Evolutionary conservation across 2,888 invertebrate genomes (phyloP).

Genomic region (Imbricaverruca yamaguchii): DNA sequence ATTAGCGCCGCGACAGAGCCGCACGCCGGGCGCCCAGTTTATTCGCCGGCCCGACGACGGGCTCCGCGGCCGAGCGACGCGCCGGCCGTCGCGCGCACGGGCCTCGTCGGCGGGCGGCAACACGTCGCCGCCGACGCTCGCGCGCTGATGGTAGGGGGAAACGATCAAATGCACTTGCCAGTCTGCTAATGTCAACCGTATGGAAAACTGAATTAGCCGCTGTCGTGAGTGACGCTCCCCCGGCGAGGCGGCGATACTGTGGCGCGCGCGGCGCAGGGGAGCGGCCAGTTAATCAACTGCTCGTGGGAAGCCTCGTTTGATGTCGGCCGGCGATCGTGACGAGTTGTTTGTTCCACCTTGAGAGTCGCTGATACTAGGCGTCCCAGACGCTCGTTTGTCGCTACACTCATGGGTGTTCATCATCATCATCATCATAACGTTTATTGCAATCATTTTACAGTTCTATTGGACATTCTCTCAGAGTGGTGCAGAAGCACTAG

Average conservation of each 20-base stretch:
- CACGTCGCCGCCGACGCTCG: neutral
- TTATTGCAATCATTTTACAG: too few species aligned
- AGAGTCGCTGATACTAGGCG: too few species aligned
- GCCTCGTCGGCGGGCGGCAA: too few species aligned
- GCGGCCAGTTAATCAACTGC: neutral
- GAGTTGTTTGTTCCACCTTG: neutral
- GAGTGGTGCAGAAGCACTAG: too few species aligned
- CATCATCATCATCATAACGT: too few species aligned
- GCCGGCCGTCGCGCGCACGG: neutral
- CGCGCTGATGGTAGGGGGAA: neutral
- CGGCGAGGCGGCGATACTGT: neutral
- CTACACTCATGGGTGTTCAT: too few species aligned
- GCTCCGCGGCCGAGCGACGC: neutral
- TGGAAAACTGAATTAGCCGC: neutral
- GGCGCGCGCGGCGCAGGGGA: neutral
- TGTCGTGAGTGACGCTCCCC: neutral
- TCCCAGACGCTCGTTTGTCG: too few species aligned
- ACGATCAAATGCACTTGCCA: neutral
- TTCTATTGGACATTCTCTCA: too few species aligned
- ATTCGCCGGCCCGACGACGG: neutral
- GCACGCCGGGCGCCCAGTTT: neutral
- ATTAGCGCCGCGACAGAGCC: neutral
- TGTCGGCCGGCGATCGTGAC: neutral
- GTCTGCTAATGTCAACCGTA: neutral
- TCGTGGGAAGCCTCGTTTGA: neutral